A percentile compares a stretch with the other conserved stretches of the same genome.
Conservation (phyloP, 1,140 invertebrate genomes). For the Drosophila burlai region DNA sequence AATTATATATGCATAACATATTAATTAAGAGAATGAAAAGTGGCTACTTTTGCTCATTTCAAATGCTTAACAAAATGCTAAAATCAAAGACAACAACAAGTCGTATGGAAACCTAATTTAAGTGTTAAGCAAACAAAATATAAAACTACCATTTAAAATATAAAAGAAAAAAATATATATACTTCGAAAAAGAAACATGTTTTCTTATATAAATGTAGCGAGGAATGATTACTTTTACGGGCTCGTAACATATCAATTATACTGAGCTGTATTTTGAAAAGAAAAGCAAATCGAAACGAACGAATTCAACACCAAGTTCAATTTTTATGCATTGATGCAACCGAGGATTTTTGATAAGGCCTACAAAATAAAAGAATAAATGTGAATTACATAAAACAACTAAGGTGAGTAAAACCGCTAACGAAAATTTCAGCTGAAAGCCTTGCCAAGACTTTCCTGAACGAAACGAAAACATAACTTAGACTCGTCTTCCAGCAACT, state of each 20-base stretch:
- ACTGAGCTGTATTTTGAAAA: conserved; percentile 70
- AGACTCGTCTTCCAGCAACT: conserved; percentile 82
- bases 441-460: conserved; percentile 48
- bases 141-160: conserved; percentile 42
- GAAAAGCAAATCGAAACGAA: conserved; percentile 50
- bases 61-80: conserved; percentile 58
- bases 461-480: conserved; percentile 57
- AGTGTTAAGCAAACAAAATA: conserved; percentile 66
- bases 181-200: conserved; percentile 34
- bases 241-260: conserved; percentile 81
- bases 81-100: conserved; percentile 50
- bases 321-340: conserved; percentile 58
- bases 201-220: conserved; percentile 50
- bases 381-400: conserved; percentile 24
- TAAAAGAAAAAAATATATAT: conserved; percentile 47
- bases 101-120: conserved; percentile 56
- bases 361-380: conserved; percentile 18
- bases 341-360: conserved; percentile 44
- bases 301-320: conserved; percentile 76
- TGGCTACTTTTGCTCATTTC: conserved; percentile 65
- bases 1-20: conserved; percentile 50
- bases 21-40: conserved; percentile 43
- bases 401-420: conserved; percentile 71
- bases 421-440: conserved; percentile 39
- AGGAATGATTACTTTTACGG: conserved; percentile 55